phyloP scores from a whole-genome alignment of 1,140 invertebrate species.

The Drosophila lacertosa region DNA sequence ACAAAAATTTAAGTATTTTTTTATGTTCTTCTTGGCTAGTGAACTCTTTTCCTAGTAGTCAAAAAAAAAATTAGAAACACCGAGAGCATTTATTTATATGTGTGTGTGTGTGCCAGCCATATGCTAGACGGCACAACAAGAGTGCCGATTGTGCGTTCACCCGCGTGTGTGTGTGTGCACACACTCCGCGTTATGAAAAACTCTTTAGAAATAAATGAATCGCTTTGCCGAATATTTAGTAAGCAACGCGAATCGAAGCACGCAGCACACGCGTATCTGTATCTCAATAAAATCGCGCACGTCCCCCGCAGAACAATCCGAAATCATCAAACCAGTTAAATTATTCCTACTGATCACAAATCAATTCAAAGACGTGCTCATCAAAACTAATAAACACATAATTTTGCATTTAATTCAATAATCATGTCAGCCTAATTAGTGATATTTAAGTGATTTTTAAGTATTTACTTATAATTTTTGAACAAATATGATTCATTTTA shows the following conservation, averaged over 20 bases:
- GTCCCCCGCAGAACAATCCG: not conserved
- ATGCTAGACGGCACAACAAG: slow-evolving; percentile 37
- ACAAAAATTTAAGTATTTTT: not conserved
- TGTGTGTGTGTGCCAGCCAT: slow-evolving; percentile 14
- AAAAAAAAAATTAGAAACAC: slow-evolving; percentile 8
- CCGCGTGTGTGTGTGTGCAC: slow-evolving; percentile 15
- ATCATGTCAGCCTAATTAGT: not conserved
- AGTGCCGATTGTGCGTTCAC: slow-evolving; percentile 27
- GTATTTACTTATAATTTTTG: not conserved
- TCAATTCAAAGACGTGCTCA: not conserved
- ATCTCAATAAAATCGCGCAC: slow-evolving; percentile 14
- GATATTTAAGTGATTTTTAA: not conserved
- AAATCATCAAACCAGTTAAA: slow-evolving; percentile 28
- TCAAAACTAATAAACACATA: not conserved
- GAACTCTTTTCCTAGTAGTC: slow-evolving; percentile 14
- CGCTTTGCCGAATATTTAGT: slow-evolving; percentile 54
- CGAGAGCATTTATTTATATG: not conserved
- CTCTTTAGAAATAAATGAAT: slow-evolving; percentile 55
- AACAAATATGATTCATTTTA: too few relatives aligned
- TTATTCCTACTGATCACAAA: not conserved
- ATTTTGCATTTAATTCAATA: not conserved
- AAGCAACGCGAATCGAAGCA: slow-evolving; percentile 45
- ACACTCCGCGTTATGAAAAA: slow-evolving; percentile 45
- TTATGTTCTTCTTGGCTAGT: slow-evolving; percentile 20
- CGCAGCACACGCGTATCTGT: slow-evolving; percentile 45